Evolutionary conservation across 2,888 invertebrate species (phyloP), one percentile per base, ranked within the genome.

Genomic region (Sesia bembeciformis): DNA sequence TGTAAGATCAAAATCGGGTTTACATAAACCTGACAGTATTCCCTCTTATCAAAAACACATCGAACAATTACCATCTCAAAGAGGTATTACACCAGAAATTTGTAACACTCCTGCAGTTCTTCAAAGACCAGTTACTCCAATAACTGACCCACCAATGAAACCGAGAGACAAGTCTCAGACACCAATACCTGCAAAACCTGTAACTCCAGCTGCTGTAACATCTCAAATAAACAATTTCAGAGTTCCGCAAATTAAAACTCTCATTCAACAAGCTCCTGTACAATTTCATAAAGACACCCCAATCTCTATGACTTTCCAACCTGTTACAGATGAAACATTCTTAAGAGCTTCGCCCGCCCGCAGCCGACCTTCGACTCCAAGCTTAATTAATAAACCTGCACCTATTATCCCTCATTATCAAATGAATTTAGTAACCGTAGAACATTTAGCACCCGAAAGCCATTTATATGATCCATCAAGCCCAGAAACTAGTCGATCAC

Each of bases 391-490:
- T 71, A 93, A 93, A 77, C 94, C 95, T 40, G 94, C 94, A 2
- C 93, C 95, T 6, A 90, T 92, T 53, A 92, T 96, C 62, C 96
- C 96, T 5, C 92, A 92, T 66, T 96, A 96, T 72, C 96, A 96
- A 80, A 93, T 93, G 78, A 93, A 94, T 76, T 86, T 95, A 62
- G 92, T 94, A 41, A 91, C 93, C n/a, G 93, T 93, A 50, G 92
- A 93, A 69, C 92, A 92, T 68, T 68, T 81, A 54, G 91, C 94
- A 4, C 84, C 92, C 3, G 91, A 91, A 66, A 87, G 90, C 49
- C 91, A 92, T 61, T 70, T 91, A 54, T 91, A 92, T 62, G 92
- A 94, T 62, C 93, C 92, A 39, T 88, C 86, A 51, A 91, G 90
- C 68, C 91, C 92, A 7, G 90, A 89, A 64, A 73, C 78, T 54